A percentile compares a stretch with the other conserved stretches of the same genome.
These are phyloP conservation scores for Tetanocera ferruginea DNA, from an alignment of 2,888 invertebrate genomes.

Conservation along the genomic window DNA sequence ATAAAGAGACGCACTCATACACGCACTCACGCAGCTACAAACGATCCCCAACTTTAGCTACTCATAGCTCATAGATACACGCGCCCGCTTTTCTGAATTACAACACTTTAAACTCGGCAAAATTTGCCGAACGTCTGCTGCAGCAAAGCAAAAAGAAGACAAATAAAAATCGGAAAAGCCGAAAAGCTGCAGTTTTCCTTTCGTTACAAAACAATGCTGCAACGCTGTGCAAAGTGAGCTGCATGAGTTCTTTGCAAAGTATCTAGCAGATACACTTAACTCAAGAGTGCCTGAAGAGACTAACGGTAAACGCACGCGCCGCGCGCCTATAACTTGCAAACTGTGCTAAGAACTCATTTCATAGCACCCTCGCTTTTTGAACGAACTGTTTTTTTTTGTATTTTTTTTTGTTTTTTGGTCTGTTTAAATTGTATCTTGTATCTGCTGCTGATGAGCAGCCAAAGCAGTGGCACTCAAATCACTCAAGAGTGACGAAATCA, in stretches of 20 bases:
- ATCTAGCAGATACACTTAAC: too few relatives aligned
- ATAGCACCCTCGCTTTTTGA: neutral
- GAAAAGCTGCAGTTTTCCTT: slow-evolving; percentile 27
- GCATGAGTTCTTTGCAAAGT: too few relatives aligned
- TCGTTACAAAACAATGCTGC: neutral
- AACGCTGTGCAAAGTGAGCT: neutral
- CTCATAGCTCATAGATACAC: slow-evolving; percentile 7
- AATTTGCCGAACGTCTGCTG: slow-evolving; percentile 7
- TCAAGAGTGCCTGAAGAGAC: neutral
- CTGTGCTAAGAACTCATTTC: slow-evolving; percentile 6
- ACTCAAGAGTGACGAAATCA: slow-evolving; percentile 56
- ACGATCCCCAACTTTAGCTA: neutral
- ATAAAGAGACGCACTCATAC: slow-evolving; percentile 40
- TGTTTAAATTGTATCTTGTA: slow-evolving; percentile 16
- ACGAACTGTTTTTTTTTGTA: neutral
- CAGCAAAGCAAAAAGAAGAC: neutral
- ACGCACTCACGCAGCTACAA: slow-evolving; percentile 34
- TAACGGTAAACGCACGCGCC: neutral
- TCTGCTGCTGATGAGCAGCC: neutral
- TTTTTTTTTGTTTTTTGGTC: neutral
- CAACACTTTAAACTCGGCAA: slow-evolving; percentile 16
- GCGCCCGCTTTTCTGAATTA: slow-evolving; percentile 11
- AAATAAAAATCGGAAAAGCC: neutral
- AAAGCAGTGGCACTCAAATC: slow-evolving; percentile 52
- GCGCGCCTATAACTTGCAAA: slow-evolving; percentile 16